Evolutionary conservation across 1,140 invertebrate species (phyloP), one percentile per base, ranked within the genome.

Genomic region (Cryptotermes secundus): DNA sequence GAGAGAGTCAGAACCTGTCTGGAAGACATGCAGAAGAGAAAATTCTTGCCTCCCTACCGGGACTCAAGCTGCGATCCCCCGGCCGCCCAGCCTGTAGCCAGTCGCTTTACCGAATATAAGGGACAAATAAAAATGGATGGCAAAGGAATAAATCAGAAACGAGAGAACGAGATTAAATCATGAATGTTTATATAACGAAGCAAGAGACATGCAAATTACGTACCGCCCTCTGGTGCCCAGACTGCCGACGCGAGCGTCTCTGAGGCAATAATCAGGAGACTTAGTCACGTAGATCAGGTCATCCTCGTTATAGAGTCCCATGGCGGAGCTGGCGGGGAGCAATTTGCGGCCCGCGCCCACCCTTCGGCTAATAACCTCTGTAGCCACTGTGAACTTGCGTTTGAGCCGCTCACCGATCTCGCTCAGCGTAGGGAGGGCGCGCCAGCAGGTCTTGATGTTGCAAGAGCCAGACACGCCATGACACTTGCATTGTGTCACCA

Each of bases 381-480:
- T 87, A 3, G 89, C 87, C 12, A 87, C 84, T 14, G 86, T 84
- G 81, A 88, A 88, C 49, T 81, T 83, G 22, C 83, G 81, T 72
- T 88, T 87, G 45, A 93, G 87, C 83, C 90, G 88, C 2, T 88
- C 87, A 36, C 91, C 90, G 12, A 92, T 89, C 6, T 88, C 88
- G 3, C 86, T 85, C n/a, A 87, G 86, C 9, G 90, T 88, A 19
- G 93, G 92, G 85, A 94, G 90, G 10, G 93, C 93, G 81, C 80
- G 42, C 98, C 98, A 99, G 89, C 98, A 99, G 7, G 97, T 99
- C 88, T 96, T 95, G 89, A 99, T 93, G 1, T 96, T 96, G 89
- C 98, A 99, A 82, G 97, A 97, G 2, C 98, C 98, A 82, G 97
- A 98, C 35, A 99, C 97, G 10, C 98, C 98, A 89, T 99, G 98